These are phyloP conservation scores for Trididemnum miniatum DNA, from an alignment of 23 tunicate species.

Conservation along the genomic window DNA sequence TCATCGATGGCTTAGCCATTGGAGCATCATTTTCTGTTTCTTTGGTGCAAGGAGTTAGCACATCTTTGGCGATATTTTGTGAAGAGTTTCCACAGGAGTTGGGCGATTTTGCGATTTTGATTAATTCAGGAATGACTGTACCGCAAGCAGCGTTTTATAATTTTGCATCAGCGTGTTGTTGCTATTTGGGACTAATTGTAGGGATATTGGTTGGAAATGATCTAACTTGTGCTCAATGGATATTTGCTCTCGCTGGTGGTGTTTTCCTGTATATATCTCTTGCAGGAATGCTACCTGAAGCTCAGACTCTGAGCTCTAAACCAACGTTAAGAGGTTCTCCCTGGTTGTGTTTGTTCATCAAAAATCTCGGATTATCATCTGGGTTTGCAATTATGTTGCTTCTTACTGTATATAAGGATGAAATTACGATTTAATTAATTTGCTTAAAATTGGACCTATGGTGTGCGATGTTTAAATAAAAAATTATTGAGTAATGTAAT, in stretches of 20 bases:
- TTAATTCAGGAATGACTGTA: slow-evolving; percentile 82
- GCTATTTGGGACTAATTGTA: slow-evolving; percentile 73
- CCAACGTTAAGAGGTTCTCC: slow-evolving; percentile 22
- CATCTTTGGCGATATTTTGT: slow-evolving; percentile 69
- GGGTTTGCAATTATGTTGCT: slow-evolving; percentile 64
- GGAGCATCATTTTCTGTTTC: slow-evolving; percentile 61
- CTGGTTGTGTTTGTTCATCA: slow-evolving; percentile 50
- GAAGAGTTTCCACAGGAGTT: slow-evolving; percentile 74
- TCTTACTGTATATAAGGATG: slow-evolving; percentile 47
- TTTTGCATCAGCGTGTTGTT: slow-evolving; percentile 83
- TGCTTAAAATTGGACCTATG: too few relatives aligned
- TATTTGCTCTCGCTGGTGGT: slow-evolving; percentile 72
- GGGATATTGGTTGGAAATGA: slow-evolving; percentile 75
- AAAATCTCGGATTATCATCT: slow-evolving; percentile 47
- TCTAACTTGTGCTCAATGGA: slow-evolving; percentile 63
- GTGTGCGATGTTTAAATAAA: too few relatives aligned
- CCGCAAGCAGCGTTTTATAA: slow-evolving; percentile 87
- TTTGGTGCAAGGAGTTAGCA: slow-evolving; percentile 57
- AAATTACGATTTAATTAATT: slow-evolving; percentile 7
- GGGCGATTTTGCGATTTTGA: slow-evolving; percentile 58
- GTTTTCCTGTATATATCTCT: slow-evolving; percentile 73
- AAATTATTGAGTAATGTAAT: too few relatives aligned
- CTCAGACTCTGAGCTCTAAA: slow-evolving; percentile 20
- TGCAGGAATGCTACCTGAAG: slow-evolving; percentile 82
- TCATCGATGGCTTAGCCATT: slow-evolving; percentile 73